phyloP scores from a whole-genome alignment of 1,140 invertebrate genomes.

The Procambarus virginalis region DNA sequence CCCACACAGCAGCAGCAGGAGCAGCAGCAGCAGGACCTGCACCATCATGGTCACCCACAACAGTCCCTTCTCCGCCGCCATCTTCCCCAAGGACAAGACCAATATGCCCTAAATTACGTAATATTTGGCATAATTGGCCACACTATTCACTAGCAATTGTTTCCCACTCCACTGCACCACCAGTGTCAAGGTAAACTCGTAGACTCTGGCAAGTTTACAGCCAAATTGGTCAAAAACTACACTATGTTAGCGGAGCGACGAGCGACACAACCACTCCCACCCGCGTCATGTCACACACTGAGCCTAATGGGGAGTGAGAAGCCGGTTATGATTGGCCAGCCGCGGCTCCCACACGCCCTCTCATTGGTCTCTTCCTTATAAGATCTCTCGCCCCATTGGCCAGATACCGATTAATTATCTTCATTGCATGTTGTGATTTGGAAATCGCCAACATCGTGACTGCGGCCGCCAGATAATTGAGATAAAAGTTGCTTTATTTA shows the following conservation, averaged over 20 bases:
- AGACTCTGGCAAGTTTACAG: not conserved
- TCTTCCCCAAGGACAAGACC: slow-evolving; percentile 11
- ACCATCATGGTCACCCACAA: not conserved
- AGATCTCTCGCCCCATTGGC: not conserved
- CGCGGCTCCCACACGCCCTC: not conserved
- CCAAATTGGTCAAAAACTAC: not conserved
- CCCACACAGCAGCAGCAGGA: not conserved
- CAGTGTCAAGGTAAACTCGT: not conserved
- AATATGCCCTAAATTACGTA: slow-evolving; percentile 8
- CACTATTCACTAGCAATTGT: not conserved
- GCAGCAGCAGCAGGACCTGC: not conserved
- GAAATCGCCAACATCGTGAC: not conserved
- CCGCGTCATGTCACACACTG: not conserved
- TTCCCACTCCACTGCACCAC: not conserved
- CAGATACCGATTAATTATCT: not conserved
- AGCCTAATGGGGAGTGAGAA: not conserved
- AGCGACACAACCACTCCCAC: not conserved
- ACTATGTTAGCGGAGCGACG: not conserved
- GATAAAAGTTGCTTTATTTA: not conserved
- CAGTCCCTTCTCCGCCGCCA: slow-evolving; percentile 2
- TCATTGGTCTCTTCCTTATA: not conserved
- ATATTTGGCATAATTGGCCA: slow-evolving; percentile 1
- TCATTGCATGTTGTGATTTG: not conserved
- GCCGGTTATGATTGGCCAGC: not conserved
- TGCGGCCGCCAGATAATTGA: not conserved